Conservation (phyloP, 1,140 invertebrate genomes). For the Steinernema feltiae region DNA sequence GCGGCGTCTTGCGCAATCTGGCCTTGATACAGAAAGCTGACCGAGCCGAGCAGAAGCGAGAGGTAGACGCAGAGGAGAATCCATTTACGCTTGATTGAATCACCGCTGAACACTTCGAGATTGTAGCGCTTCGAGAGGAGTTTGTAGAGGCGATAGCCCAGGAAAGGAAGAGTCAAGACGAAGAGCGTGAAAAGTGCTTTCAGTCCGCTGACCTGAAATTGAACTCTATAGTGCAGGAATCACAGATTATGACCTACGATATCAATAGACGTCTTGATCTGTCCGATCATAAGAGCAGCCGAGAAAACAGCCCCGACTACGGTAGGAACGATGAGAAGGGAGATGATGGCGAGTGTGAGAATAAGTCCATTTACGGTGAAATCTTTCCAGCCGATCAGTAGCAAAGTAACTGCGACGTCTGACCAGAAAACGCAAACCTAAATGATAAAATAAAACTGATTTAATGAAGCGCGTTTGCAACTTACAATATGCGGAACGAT, state of each 20-base stretch:
- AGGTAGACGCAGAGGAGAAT: slow-evolving; percentile 44
- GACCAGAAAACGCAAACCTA: slow-evolving; percentile 45
- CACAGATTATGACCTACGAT: slow-evolving; percentile 36
- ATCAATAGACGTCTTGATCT: slow-evolving; percentile 41
- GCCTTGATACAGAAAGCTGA: slow-evolving; percentile 51
- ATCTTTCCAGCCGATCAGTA: slow-evolving; percentile 42
- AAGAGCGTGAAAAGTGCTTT: slow-evolving; percentile 43
- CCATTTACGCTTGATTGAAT: slow-evolving; percentile 37
- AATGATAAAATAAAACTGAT: slow-evolving; percentile 1
- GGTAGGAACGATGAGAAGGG: slow-evolving; percentile 41
- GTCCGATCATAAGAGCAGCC: slow-evolving; percentile 40
- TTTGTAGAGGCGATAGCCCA: slow-evolving; percentile 39
- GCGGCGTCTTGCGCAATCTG: slow-evolving; percentile 35
- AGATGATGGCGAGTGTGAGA: slow-evolving; percentile 42
- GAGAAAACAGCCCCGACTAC: slow-evolving; percentile 36
- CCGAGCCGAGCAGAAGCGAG: slow-evolving; percentile 42
- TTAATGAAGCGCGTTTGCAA: slow-evolving; percentile 7
- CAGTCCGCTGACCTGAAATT: slow-evolving; percentile 45
- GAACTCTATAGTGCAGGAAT: neutral
- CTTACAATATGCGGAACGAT: slow-evolving; percentile 43
- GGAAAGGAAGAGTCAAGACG: slow-evolving; percentile 45
- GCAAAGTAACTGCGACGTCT: slow-evolving; percentile 49
- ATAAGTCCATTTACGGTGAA: slow-evolving; percentile 41
- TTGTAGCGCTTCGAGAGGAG: slow-evolving; percentile 42
- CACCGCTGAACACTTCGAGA: slow-evolving; percentile 30